Base-by-base conservation (phyloP, 1,140 invertebrate genomes). In the Yoshiicerus persimilis region DNA sequence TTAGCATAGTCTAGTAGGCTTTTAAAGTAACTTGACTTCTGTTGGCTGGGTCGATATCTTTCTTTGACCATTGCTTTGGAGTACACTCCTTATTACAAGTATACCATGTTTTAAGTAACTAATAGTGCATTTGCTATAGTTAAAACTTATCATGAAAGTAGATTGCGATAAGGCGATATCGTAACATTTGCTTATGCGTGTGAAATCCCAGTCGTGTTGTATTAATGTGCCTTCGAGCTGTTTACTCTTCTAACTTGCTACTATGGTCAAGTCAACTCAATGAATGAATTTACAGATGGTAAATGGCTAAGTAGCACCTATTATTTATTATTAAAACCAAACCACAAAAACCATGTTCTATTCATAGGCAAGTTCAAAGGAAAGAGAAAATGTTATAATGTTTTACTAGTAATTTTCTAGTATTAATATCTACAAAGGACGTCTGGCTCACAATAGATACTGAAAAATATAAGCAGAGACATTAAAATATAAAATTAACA, bases 131-230 rank as follows among this genome's bases (percentile, higher is more conserved):
- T 47, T 11, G 9, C 2, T 47, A 47, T 47, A 47, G 30, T 13
- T 16, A 16, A 30, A 13, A 27, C 30, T 30, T 70, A 70, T 27
- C 66, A 70, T 70, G 66, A 30, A 70, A 70, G 64, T 30, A 70
- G 66, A 70, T 70, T 70, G 10, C 6, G 66, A 70, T 70, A 70
- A 30, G 10, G 62, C 62, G 10, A 4, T 64, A 64, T 64, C 62
- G 25, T 70, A 30, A 70, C 30, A 56, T 30, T 70, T 70, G 66
- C 66, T 23, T 70, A 70, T 70, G 84, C 38, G 47, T 39, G 84
- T 86, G 47, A 86, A 86, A 86, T 86, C 41, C 84, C 25, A 83
- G 77, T 83, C 34, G 30, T 36, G 77, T 83, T 83, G 77, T 39
- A 16, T 83, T 70, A 70, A 30, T 70, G 66, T 70, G 66, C 66